These are phyloP conservation scores for Caligus rogercresseyi DNA, from an alignment of 1,140 invertebrate species.

Conservation along the genomic window DNA sequence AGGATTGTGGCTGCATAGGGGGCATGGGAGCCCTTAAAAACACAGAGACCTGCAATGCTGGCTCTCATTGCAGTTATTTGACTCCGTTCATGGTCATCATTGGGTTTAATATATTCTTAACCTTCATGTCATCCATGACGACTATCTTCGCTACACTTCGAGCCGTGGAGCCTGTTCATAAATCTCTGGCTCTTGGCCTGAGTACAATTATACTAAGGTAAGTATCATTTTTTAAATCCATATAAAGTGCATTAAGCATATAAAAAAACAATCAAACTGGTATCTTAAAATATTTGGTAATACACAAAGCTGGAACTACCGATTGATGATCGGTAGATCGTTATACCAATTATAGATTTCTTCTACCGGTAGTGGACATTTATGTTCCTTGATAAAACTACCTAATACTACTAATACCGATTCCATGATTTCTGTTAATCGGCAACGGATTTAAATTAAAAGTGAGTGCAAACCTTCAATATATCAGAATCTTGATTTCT, in stretches of 20 bases:
- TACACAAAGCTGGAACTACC: neutral
- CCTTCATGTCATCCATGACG: conserved; percentile 16
- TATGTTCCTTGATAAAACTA: neutral
- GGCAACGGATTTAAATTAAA: too few species aligned
- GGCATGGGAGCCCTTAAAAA: neutral
- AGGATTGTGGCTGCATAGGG: neutral
- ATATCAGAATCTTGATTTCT: too few species aligned
- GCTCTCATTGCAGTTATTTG: neutral
- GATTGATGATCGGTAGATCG: neutral
- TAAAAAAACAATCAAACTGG: neutral
- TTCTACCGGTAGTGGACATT: neutral
- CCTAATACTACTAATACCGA: neutral
- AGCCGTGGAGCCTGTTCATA: conserved; percentile 11
- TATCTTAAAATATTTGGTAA: neutral
- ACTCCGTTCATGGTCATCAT: conserved; percentile 3
- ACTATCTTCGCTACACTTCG: conserved; percentile 10
- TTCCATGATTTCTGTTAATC: too few species aligned
- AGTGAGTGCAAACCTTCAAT: too few species aligned
- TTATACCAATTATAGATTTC: too few species aligned
- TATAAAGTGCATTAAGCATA: neutral
- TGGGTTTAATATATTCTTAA: conserved; percentile 5
- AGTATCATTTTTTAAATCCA: neutral
- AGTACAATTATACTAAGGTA: conserved; percentile 9
- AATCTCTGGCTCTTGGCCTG: conserved; percentile 10
- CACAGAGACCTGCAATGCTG: neutral